Evolutionary conservation across 2,888 invertebrate species (phyloP).

Genomic region (Pterostichus madidus): DNA sequence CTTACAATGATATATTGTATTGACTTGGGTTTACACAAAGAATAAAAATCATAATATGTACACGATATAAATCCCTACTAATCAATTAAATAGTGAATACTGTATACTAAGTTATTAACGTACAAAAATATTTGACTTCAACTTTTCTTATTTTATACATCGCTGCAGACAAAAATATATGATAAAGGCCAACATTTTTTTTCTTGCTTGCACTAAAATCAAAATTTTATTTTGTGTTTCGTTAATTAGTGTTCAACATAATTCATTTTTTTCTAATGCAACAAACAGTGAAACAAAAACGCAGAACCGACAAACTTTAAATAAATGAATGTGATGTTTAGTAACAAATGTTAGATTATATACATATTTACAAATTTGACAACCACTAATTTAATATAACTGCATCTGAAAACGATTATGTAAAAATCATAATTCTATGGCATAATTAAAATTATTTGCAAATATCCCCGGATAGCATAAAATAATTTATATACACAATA

Average conservation of each 20-base stretch:
- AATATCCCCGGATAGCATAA: conserved; percentile 1
- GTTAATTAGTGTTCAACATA: conserved; percentile 21
- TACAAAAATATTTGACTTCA: conserved; percentile 66
- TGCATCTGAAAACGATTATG: conserved; percentile 1
- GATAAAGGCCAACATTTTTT: conserved; percentile 61
- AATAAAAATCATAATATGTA: conserved; percentile 21
- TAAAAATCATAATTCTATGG: conserved; percentile 20
- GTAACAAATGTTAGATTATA: conserved; percentile 52
- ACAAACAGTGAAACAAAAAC: conserved; percentile 15
- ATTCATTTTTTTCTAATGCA: conserved; percentile 27
- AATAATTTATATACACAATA: conserved; percentile 34
- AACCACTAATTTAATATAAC: conserved; percentile 34
- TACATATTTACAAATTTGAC: conserved; percentile 58
- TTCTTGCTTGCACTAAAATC: conserved; percentile 34
- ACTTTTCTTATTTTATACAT: conserved; percentile 60
- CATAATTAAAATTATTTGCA: conserved; percentile 22
- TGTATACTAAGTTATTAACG: conserved; percentile 65
- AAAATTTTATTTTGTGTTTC: conserved; percentile 32
- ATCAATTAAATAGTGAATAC: conserved; percentile 52
- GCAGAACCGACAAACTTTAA: neutral
- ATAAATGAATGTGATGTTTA: conserved; percentile 49
- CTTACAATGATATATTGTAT: conserved; percentile 40
- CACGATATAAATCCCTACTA: conserved; percentile 40
- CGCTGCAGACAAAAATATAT: conserved; percentile 65
- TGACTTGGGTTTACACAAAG: conserved; percentile 8